A percentile compares a stretch with the other conserved stretches of the same genome.
Conservation (phyloP, 2,797 vertebrate species). For the Platyrinchus mystaceus region DNA sequence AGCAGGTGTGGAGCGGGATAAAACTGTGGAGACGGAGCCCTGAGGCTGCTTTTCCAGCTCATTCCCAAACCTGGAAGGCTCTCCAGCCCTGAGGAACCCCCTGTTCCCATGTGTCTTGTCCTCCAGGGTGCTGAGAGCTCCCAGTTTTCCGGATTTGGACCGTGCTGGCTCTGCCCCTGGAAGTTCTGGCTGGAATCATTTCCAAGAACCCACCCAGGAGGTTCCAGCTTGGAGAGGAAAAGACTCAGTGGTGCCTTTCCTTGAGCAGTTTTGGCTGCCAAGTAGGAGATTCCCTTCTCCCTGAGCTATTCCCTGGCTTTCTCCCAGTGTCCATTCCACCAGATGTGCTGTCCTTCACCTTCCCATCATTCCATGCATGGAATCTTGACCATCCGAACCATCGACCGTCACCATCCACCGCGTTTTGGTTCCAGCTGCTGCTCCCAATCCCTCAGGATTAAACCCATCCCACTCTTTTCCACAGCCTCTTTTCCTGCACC, state of each 20-base stretch:
- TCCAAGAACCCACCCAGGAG: not conserved
- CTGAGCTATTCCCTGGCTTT: not conserved
- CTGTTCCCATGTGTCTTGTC: not conserved
- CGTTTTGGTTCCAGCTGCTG: not conserved
- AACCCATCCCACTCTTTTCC: not conserved
- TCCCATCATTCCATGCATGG: not conserved
- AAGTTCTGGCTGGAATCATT: not conserved
- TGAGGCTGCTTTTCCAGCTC: not conserved
- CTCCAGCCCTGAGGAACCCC: not conserved
- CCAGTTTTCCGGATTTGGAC: not conserved
- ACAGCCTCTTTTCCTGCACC: constrained; percentile 89
- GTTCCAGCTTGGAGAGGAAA: not conserved
- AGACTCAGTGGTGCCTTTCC: not conserved
- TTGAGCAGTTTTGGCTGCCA: not conserved
- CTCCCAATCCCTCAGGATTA: not conserved
- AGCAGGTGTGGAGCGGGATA: not conserved
- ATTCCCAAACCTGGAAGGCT: not conserved
- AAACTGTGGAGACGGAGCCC: not conserved
- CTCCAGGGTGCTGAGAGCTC: not conserved
- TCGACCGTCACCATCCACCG: not conserved
- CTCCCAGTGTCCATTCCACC: not conserved
- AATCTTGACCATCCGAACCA: not conserved
- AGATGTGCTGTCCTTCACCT: not conserved
- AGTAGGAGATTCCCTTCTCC: not conserved
- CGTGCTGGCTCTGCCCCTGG: not conserved